Evolutionary conservation across 2,797 vertebrate genomes (phyloP).

Genomic region (Danionella dracula): DNA sequence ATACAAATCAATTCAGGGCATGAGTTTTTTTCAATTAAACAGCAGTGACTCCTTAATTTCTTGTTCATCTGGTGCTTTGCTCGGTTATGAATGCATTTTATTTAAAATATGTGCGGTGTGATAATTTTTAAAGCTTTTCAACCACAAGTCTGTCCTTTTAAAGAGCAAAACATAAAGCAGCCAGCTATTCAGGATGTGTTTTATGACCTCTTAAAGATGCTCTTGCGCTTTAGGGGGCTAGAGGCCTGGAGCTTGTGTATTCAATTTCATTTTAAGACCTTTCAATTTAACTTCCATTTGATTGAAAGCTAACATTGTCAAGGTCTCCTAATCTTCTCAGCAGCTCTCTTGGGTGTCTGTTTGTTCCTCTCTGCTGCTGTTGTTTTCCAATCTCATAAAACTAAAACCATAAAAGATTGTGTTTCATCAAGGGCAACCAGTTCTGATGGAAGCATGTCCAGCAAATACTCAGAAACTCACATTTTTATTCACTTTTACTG

Average conservation of each 20-base stretch:
- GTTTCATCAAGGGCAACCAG: background rate
- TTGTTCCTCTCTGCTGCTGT: background rate
- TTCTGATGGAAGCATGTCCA: slow-evolving; percentile 6
- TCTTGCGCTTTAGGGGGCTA: slow-evolving; percentile 7
- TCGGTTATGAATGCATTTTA: too few species aligned
- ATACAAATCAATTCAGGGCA: too few species aligned
- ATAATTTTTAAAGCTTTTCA: too few species aligned
- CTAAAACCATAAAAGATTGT: slow-evolving; percentile 31
- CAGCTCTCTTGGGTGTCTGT: background rate
- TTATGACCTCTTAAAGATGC: slow-evolving; percentile 5
- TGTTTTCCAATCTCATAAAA: slow-evolving; percentile 18
- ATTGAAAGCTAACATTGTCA: background rate
- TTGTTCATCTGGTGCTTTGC: too few species aligned
- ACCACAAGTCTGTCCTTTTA: slow-evolving; percentile 13
- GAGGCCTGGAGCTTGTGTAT: slow-evolving; percentile 2
- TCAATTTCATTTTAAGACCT: slow-evolving; percentile 6
- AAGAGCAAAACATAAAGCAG: background rate
- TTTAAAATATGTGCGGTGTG: too few species aligned
- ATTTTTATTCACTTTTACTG: background rate
- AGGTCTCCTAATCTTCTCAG: background rate
- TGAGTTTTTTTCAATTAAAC: too few species aligned
- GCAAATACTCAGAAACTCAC: background rate
- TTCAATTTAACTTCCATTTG: background rate
- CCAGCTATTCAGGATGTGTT: slow-evolving; percentile 17
- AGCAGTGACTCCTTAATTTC: too few species aligned